Evolutionary conservation across 2,113 vertebrate species (phyloP), one percentile per base, ranked within the genome.

Genomic region (Tricholaema leucomelas): DNA sequence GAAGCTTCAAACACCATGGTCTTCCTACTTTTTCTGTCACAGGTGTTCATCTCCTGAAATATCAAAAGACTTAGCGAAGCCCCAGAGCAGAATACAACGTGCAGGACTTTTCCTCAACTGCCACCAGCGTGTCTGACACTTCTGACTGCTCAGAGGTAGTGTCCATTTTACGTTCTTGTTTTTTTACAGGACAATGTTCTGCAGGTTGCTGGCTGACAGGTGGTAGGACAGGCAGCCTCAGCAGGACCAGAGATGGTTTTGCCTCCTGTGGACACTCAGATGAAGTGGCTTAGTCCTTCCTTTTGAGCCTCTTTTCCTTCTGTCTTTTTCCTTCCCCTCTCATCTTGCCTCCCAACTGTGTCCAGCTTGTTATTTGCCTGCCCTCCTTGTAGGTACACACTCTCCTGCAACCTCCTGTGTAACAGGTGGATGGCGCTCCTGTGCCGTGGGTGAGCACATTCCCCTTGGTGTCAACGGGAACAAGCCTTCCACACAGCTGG

Each of bases 301-400:
- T 59, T 90, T 30, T 18, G 38, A 61, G 7, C 5, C 17, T 48
- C 1, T 65, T 92, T 79, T 78, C 25, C 7, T 76, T 82, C 56
- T n/a, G 38, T 5, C 16, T 42, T 72, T 73, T 79, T 12, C 16
- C 8, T 88, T 87, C 19, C 11, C 9, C 12, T 61, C 10, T 63
- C 16, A 63, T 58, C 42, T 50, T 46, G 24, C 19, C 21, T 19
- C 10, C 46, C 46, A 54, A 64, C 10, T 64, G 66, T 33, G 8
- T 10, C 50, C 65, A 28, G 69, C n/a, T n/a, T n/a, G n/a, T n/a
- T 35, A 3, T 54, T 35, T 5, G 1, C 50, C 31, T 9, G 1
- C 3, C 48, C 48, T 38, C 42, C 5, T 1, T 5, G 4, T 30
- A 46, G 42, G 28, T 2, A 1, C 25, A 15, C 0, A 0, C 15